A percentile compares a stretch with the other conserved stretches of the same genome.
phyloP scores from a whole-genome alignment of 37 sponge, comb jelly and placozoan genomes.

The Halisarca cf. caerulea region DNA sequence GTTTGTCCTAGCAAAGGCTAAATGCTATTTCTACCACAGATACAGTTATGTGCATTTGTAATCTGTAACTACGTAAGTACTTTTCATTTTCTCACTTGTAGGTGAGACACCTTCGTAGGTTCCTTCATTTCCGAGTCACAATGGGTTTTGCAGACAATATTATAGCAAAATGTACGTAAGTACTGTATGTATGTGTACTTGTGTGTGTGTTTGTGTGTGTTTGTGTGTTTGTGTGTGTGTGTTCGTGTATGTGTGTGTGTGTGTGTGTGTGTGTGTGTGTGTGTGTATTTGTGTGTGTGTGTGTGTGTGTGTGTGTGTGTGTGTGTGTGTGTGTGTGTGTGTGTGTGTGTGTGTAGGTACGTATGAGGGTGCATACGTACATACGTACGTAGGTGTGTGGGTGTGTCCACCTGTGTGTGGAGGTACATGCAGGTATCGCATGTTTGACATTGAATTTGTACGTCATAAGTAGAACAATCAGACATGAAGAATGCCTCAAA shows the following conservation, averaged over 20 bases:
- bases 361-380: no score
- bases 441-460: no score
- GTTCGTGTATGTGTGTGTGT: neutral
- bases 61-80: no score
- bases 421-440: no score
- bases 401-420: no score
- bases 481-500: no score
- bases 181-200: slow-evolving; percentile 84
- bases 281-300: neutral
- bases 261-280: neutral
- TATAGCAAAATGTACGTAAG: slow-evolving; percentile 88
- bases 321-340: slow-evolving; percentile 18
- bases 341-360: no score
- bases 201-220: neutral
- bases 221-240: neutral
- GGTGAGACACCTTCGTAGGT: slow-evolving; percentile 77
- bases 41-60: no score
- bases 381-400: no score
- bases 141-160: slow-evolving; percentile 89
- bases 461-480: no score
- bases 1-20: no score
- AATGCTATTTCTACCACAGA: no score
- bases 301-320: neutral
- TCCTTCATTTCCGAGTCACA: slow-evolving; percentile 75
- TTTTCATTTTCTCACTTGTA: neutral